Percentiles rank a stretch among this genome's conserved stretches.
phyloP scores from a whole-genome alignment of 2,888 invertebrate genomes.

The Tipula lateralis region DNA sequence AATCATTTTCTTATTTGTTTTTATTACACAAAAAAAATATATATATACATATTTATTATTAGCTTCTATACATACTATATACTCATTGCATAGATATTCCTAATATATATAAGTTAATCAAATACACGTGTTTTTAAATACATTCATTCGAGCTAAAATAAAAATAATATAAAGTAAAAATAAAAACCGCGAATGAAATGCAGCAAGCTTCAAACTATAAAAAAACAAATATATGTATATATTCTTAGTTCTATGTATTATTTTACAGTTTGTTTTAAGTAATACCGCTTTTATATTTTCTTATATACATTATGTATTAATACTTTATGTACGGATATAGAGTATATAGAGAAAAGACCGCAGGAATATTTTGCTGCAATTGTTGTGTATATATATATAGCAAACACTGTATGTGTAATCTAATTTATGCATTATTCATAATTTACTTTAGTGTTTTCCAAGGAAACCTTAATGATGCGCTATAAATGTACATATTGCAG shows the following conservation, averaged over 20 bases:
- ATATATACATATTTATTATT: not conserved
- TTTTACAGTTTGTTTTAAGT: conserved; percentile 1
- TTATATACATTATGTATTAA: not conserved
- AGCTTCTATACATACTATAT: not conserved
- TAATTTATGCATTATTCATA: conserved; percentile 1
- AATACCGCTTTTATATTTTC: not conserved
- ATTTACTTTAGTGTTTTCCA: not conserved
- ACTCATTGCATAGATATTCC: not conserved
- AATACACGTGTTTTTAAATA: not conserved
- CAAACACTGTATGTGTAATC: not conserved
- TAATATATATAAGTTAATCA: not conserved
- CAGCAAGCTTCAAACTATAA: conserved; percentile 5
- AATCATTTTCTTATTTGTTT: not conserved
- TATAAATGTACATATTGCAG: not conserved
- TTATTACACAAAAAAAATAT: not conserved
- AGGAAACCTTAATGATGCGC: not conserved
- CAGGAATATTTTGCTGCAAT: not conserved
- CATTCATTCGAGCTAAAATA: not conserved
- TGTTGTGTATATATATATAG: not conserved
- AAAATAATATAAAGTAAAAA: not conserved
- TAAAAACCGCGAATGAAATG: conserved; percentile 24
- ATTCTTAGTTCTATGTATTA: not conserved
- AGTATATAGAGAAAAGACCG: not conserved
- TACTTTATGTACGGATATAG: not conserved
- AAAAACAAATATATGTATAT: too few species aligned